phyloP scores from a whole-genome alignment of 2,888 invertebrate genomes.

The Rotaria sp. region DNA sequence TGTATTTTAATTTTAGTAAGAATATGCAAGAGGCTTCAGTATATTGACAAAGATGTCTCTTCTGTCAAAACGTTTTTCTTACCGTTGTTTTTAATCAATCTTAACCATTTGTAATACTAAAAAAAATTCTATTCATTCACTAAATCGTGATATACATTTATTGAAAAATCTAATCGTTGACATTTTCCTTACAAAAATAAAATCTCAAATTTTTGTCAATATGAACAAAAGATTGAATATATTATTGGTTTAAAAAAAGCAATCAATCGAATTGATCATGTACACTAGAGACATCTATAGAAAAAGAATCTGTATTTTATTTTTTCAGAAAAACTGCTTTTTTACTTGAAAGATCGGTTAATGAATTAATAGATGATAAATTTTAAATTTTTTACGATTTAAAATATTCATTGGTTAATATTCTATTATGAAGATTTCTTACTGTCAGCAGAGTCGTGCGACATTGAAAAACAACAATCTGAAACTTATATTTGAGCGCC shows the following conservation, averaged over 20 bases:
- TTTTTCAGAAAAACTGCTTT: not conserved
- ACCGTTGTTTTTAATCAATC: not conserved
- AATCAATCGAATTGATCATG: not conserved
- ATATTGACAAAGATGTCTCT: not conserved
- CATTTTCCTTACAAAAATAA: not conserved
- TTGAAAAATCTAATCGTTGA: not conserved
- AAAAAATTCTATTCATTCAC: no score
- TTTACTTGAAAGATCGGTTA: not conserved
- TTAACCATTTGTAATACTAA: no score
- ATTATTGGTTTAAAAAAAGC: not conserved
- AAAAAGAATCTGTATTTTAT: not conserved
- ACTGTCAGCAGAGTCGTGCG: not conserved
- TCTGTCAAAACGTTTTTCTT: not conserved
- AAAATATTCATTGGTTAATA: not conserved
- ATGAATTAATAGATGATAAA: no score
- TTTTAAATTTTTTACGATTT: no score
- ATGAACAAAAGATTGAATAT: not conserved
- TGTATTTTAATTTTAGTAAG: not conserved
- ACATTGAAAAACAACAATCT: not conserved
- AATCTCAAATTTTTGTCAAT: not conserved
- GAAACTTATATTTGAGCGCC: not conserved
- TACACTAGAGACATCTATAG: not conserved
- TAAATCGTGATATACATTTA: no score
- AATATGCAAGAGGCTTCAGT: not conserved
- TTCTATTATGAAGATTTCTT: not conserved